Conservation (phyloP, 2,888 invertebrate genomes). For the Eilema griseolum region DNA sequence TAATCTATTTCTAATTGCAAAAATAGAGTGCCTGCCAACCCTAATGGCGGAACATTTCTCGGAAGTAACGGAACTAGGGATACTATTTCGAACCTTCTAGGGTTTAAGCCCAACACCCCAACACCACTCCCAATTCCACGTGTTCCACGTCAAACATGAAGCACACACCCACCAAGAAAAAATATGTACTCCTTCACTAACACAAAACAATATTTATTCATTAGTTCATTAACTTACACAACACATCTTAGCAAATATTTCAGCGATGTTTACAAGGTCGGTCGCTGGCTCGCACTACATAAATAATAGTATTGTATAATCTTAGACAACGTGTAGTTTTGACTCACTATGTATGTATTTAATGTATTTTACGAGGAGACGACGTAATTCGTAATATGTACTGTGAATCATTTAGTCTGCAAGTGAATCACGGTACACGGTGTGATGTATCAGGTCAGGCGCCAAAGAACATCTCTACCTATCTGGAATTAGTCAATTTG, state of each 20-base stretch:
- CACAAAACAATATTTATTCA: slow-evolving; percentile 14
- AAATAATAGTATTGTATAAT: slow-evolving; percentile 27
- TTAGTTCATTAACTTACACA: slow-evolving; percentile 38
- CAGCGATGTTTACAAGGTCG: slow-evolving; percentile 73
- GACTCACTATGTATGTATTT: slow-evolving; percentile 41
- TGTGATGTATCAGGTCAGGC: slow-evolving; percentile 25
- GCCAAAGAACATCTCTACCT: slow-evolving; percentile 32
- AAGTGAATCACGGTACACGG: slow-evolving; percentile 42
- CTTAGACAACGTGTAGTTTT: slow-evolving; percentile 48
- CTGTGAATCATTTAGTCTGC: slow-evolving; percentile 46
- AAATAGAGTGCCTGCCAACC: not conserved
- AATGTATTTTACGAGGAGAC: slow-evolving; percentile 22
- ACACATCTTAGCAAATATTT: slow-evolving; percentile 42
- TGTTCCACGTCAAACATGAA: not conserved
- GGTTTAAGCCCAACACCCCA: not conserved
- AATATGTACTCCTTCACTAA: not conserved
- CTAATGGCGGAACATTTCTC: not conserved
- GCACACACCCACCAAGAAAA: not conserved
- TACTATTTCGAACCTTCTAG: not conserved
- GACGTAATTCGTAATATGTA: slow-evolving; percentile 41
- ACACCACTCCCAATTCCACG: not conserved
- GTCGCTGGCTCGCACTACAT: slow-evolving; percentile 65
- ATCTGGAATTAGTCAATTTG: slow-evolving; percentile 39
- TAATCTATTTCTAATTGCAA: slow-evolving; percentile 4
- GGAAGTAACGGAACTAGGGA: not conserved